These are phyloP conservation scores for Babyrousa celebensis DNA, from an alignment of 2,797 vertebrate species.

Conservation along the genomic window DNA sequence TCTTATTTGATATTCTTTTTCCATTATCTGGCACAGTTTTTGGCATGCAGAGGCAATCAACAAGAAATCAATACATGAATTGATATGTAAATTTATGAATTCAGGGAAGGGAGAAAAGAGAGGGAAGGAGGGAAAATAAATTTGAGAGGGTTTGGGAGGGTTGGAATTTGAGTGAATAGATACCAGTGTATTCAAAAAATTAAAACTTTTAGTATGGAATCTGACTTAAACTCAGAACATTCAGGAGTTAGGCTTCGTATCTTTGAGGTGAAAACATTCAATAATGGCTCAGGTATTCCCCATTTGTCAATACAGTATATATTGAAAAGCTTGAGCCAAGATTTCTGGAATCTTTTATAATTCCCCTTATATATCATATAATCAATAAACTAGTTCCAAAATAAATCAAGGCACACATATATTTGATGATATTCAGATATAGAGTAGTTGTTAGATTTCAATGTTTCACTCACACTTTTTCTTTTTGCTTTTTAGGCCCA, in stretches of 20 bases:
- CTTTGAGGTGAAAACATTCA: not conserved
- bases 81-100: not conserved
- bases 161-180: not conserved
- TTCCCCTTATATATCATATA: not conserved
- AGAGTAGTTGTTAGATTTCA: not conserved
- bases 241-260: not conserved
- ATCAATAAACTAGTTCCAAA: not conserved
- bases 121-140: not conserved
- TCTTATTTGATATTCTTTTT: not conserved
- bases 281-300: not conserved
- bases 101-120: not conserved
- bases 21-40: not conserved
- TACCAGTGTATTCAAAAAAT: not conserved
- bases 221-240: not conserved
- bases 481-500: too few species aligned
- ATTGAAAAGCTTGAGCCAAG: not conserved
- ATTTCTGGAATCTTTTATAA: not conserved
- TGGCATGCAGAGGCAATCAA: not conserved
- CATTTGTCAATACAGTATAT: not conserved
- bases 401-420: not conserved
- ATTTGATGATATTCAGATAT: slow-evolving; percentile 27
- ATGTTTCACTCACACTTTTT: not conserved
- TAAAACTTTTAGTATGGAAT: not conserved
- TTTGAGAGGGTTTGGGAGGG: not conserved
- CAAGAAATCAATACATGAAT: not conserved